Evolutionary conservation across 2,797 vertebrate genomes (phyloP), one percentile per base, ranked within the genome.

Genomic region (Avahi laniger): DNA sequence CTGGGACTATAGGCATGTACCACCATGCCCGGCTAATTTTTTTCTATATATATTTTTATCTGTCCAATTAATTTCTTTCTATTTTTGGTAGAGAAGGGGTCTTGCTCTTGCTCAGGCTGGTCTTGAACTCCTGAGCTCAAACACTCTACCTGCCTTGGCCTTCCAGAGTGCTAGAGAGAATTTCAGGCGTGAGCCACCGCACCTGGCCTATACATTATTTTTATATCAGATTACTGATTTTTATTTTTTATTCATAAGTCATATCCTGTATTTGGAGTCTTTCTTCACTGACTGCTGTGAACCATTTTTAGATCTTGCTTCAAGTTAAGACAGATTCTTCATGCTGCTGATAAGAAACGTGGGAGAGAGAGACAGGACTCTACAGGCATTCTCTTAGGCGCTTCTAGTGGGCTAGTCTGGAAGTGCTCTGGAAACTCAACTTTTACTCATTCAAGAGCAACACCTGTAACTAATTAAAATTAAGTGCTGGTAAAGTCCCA

Each of bases 391-490:
- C 24, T 75, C 7, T 52, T n/a, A 78, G n/a, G 61, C 50, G 57
- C 15, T 92, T 90, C 35, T 48, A 11, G 38, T 76, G 69, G 81
- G 72, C 35, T 86, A 65, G 61, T 59, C 38, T 93, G 48, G 67
- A 38, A 92, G 20, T 83, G 65, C 87, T 95, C 67, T 63, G 59
- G 90, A 91, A 92, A 95, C 43, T 75, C 83, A 91, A 80, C 90
- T 93, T 89, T 91, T 73, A 91, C 63, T 43, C 38, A 69, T 80
- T 93, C n/a, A 93, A 91, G 72, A 85, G 67, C 88, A 97, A 75
- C 59, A 82, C 80, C 79, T 78, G 61, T 15, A 94, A 80, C 28
- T 65, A 28, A 81, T 81, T 93, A 69, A 93, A 80, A 87, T 88
- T 54, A 94, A 92, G 43, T 80, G 18, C 14, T 90, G 75, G 89